Conservation (phyloP, 2,888 invertebrate species). For the Hyposoter didymator region DNA sequence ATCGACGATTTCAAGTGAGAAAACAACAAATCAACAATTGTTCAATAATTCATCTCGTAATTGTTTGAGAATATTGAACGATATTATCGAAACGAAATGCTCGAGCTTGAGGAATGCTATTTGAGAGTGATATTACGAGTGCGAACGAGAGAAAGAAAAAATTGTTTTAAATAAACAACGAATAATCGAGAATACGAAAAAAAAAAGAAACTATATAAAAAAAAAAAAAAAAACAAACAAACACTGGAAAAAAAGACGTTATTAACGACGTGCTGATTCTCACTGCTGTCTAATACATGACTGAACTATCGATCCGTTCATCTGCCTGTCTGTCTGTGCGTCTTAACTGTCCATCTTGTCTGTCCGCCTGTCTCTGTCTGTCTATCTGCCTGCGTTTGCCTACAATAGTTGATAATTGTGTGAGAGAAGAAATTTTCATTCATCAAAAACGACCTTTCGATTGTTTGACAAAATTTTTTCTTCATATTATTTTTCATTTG, state of each 20-base stretch:
- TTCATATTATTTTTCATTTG: neutral
- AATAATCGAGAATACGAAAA: slow-evolving; percentile 74
- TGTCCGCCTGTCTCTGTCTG: slow-evolving; percentile 72
- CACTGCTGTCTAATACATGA: slow-evolving; percentile 75
- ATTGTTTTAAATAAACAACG: slow-evolving; percentile 80
- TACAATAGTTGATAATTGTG: slow-evolving; percentile 56
- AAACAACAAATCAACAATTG: neutral
- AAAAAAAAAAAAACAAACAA: slow-evolving; percentile 30
- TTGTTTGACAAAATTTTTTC: neutral
- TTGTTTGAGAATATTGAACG: slow-evolving; percentile 2
- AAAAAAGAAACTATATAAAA: slow-evolving; percentile 44
- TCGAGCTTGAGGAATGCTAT: slow-evolving; percentile 27
- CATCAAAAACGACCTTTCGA: neutral
- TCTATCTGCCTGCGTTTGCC: slow-evolving; percentile 71
- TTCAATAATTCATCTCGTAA: slow-evolving; percentile 4
- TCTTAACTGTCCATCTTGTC: slow-evolving; percentile 69
- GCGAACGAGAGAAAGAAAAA: slow-evolving; percentile 48
- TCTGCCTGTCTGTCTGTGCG: slow-evolving; percentile 73
- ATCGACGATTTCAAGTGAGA: slow-evolving; percentile 24
- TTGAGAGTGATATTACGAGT: slow-evolving; percentile 20
- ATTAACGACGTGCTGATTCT: slow-evolving; percentile 74
- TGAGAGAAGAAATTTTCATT: slow-evolving; percentile 29
- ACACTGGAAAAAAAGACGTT: slow-evolving; percentile 64
- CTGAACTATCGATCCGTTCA: slow-evolving; percentile 76
- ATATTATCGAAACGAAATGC: neutral